Evolutionary conservation across 2,113 vertebrate genomes (phyloP).

Genomic region (Bos indicus): DNA sequence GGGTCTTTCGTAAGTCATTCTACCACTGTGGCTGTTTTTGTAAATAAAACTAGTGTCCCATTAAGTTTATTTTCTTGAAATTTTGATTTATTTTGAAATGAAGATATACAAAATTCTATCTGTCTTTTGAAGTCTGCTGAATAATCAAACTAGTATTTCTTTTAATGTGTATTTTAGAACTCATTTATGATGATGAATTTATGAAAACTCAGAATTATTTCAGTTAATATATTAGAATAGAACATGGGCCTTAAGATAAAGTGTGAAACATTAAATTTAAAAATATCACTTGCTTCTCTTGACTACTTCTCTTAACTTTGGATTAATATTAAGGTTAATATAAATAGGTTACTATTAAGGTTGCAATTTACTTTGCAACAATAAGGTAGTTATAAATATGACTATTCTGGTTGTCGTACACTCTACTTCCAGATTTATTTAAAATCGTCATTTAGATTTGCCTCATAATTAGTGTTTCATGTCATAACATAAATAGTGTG

Average conservation of each 20-base stretch:
- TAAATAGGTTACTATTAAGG: background rate
- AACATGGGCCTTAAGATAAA: background rate
- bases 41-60: background rate
- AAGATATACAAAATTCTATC: background rate
- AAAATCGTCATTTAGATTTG: background rate
- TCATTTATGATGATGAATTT: background rate
- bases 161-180: background rate
- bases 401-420: background rate
- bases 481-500: background rate
- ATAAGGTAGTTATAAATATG: background rate
- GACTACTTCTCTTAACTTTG: background rate
- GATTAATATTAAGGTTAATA: background rate
- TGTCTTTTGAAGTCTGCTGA: background rate
- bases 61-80: background rate
- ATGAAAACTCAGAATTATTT: background rate
- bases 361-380: background rate
- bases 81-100: background rate
- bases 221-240: background rate
- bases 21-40: background rate
- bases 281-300: background rate
- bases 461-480: background rate
- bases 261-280: background rate
- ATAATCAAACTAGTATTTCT: background rate
- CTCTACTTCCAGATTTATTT: background rate
- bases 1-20: background rate